Percentiles rank a stretch among this genome's conserved stretches.
phyloP scores from a whole-genome alignment of 2,888 invertebrate species.

The Euproctis similis region DNA sequence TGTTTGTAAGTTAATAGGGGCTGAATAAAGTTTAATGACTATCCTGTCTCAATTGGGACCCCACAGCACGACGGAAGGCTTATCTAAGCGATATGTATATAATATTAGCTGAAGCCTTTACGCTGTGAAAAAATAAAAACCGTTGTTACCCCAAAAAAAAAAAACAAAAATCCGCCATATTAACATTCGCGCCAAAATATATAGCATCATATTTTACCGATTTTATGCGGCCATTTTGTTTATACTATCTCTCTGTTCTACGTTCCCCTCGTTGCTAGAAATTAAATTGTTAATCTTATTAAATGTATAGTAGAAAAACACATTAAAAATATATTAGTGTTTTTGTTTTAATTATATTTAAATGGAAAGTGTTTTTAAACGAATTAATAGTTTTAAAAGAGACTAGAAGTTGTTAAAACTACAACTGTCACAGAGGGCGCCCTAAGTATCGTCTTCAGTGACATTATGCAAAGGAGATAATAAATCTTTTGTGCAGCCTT shows the following conservation, averaged over 20 bases:
- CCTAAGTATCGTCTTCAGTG: slow-evolving; percentile 19
- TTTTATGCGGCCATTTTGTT: slow-evolving; percentile 49
- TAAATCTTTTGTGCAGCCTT: slow-evolving; percentile 39
- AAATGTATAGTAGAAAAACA: slow-evolving; percentile 32
- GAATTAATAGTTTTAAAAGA: slow-evolving; percentile 27
- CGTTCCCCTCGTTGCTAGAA: slow-evolving; percentile 73
- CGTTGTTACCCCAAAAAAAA: slow-evolving; percentile 40
- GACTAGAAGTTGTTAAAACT: slow-evolving; percentile 38
- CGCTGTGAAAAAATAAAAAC: slow-evolving; percentile 37
- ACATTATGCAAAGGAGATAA: slow-evolving; percentile 20
- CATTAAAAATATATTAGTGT: slow-evolving; percentile 32
- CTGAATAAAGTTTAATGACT: slow-evolving; percentile 39
- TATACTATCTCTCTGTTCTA: slow-evolving; percentile 57
- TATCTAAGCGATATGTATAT: slow-evolving; percentile 43
- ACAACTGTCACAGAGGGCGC: slow-evolving; percentile 29
- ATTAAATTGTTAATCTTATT: slow-evolving; percentile 64
- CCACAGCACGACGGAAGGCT: slow-evolving; percentile 35
- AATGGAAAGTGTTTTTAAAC: slow-evolving; percentile 20
- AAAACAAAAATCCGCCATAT: slow-evolving; percentile 36
- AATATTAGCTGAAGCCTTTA: slow-evolving; percentile 55
- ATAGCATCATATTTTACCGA: slow-evolving; percentile 61
- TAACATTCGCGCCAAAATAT: slow-evolving; percentile 47
- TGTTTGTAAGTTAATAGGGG: slow-evolving; percentile 22
- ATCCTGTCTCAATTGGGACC: slow-evolving; percentile 48
- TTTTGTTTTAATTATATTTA: slow-evolving; percentile 19